Evolutionary conservation across 2,113 vertebrate species (phyloP).

Genomic region (Cavia porcellus): DNA sequence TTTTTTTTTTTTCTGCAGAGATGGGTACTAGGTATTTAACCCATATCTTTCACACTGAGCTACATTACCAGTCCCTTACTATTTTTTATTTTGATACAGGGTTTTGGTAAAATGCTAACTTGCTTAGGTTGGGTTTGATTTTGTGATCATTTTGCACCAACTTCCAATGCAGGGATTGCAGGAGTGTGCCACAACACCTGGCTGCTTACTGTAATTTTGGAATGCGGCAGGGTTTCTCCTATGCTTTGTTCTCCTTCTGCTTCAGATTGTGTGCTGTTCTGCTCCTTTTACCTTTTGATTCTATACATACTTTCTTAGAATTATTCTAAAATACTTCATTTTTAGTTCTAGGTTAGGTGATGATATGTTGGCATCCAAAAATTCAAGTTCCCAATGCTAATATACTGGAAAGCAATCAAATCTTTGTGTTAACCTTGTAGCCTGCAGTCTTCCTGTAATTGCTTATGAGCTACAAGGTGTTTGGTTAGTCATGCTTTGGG

Average conservation of each 20-base stretch:
- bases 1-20: not conserved
- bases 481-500: not conserved
- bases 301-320: not conserved
- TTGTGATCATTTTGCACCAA: not conserved
- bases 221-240: not conserved
- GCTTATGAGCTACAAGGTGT: not conserved
- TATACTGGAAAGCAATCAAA: not conserved
- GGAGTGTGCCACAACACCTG: not conserved
- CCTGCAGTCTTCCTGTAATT: not conserved
- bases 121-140: not conserved
- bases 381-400: not conserved
- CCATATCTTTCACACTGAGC: not conserved
- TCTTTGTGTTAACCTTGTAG: not conserved
- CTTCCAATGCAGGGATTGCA: too few species aligned
- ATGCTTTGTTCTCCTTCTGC: not conserved
- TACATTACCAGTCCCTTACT: not conserved
- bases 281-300: not conserved
- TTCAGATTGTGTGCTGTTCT: not conserved
- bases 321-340: conserved; percentile 4
- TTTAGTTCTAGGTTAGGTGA: not conserved
- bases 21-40: not conserved
- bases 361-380: not conserved
- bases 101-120: not conserved
- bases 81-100: not conserved
- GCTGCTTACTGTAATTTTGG: not conserved